Evolutionary conservation across 2,888 invertebrate species (phyloP).

Genomic region (Synanthedon vespiformis): DNA sequence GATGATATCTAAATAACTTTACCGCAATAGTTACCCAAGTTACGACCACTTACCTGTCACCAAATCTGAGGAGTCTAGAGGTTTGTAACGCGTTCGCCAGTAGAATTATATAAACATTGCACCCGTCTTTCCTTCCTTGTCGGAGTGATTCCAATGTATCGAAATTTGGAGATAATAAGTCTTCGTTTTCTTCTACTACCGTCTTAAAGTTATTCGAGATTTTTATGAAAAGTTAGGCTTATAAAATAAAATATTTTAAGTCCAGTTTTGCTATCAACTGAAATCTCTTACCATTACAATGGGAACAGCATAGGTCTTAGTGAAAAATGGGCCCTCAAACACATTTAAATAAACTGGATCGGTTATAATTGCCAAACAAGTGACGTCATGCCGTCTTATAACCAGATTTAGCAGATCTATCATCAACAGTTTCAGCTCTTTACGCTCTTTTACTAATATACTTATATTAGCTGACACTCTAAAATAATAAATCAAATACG

Average conservation of each 20-base stretch:
- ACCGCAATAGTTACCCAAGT: neutral
- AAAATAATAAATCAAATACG: too few species aligned
- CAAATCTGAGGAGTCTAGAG: constrained; percentile 75
- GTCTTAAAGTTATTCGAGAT: constrained; percentile 40
- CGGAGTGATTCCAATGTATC: constrained; percentile 68
- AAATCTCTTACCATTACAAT: constrained; percentile 57
- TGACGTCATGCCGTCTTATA: constrained; percentile 30
- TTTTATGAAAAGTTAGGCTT: neutral
- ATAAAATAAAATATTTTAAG: neutral
- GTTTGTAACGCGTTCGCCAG: constrained; percentile 79
- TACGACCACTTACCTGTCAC: constrained; percentile 73
- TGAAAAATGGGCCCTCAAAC: constrained; percentile 61
- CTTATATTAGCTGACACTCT: constrained; percentile 4
- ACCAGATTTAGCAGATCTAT: constrained; percentile 36
- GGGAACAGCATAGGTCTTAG: constrained; percentile 47
- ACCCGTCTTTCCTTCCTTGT: constrained; percentile 73
- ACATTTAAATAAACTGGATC: constrained; percentile 66
- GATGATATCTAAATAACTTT: neutral
- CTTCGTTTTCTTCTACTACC: constrained; percentile 73
- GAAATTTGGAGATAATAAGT: constrained; percentile 73
- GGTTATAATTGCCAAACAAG: constrained; percentile 65
- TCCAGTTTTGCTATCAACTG: neutral
- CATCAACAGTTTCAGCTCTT: constrained; percentile 39
- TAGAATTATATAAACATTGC: constrained; percentile 78
- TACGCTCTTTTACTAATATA: constrained; percentile 26